Conservation (phyloP, 2,888 invertebrate genomes). For the Hydriomena furcata region DNA sequence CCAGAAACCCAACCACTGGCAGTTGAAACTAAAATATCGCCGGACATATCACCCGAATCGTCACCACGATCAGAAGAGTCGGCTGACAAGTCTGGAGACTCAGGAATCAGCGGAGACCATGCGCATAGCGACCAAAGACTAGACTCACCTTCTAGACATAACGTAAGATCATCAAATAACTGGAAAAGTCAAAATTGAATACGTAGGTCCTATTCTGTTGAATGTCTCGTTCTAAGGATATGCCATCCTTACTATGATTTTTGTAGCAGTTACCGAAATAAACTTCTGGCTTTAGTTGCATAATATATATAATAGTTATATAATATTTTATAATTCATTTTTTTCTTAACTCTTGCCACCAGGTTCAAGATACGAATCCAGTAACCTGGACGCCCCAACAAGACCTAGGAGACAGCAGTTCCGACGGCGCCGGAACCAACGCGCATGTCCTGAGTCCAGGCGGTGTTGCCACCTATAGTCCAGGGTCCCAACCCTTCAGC, state of each 20-base stretch:
- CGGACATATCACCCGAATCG: constrained; percentile 67
- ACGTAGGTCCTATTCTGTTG: too few relatives aligned
- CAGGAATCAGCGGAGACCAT: constrained; percentile 91
- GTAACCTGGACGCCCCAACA: constrained; percentile 92
- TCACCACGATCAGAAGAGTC: constrained; percentile 78
- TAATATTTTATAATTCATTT: too few relatives aligned
- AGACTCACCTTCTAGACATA: constrained; percentile 73
- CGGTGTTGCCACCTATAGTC: constrained; percentile 63
- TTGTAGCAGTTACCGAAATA: too few relatives aligned
- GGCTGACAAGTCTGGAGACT: constrained; percentile 91
- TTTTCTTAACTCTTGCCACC: too few relatives aligned
- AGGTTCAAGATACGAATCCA: constrained; percentile 46
- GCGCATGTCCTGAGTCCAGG: constrained; percentile 31
- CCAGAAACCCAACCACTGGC: constrained; percentile 69
- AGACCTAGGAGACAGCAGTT: constrained; percentile 88
- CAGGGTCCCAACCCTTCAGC: constrained; percentile 87
- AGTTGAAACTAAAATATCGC: constrained; percentile 77
- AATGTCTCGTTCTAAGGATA: too few relatives aligned
- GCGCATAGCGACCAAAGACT: constrained; percentile 73
- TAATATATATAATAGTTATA: too few relatives aligned
- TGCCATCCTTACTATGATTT: too few relatives aligned
- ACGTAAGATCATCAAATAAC: constrained; percentile 45
- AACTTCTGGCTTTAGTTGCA: too few relatives aligned
- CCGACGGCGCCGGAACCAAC: constrained; percentile 65
- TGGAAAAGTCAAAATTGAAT: too few relatives aligned